Evolutionary conservation across 2,888 invertebrate species (phyloP).

Genomic region (Synanthedon formicaeformis): DNA sequence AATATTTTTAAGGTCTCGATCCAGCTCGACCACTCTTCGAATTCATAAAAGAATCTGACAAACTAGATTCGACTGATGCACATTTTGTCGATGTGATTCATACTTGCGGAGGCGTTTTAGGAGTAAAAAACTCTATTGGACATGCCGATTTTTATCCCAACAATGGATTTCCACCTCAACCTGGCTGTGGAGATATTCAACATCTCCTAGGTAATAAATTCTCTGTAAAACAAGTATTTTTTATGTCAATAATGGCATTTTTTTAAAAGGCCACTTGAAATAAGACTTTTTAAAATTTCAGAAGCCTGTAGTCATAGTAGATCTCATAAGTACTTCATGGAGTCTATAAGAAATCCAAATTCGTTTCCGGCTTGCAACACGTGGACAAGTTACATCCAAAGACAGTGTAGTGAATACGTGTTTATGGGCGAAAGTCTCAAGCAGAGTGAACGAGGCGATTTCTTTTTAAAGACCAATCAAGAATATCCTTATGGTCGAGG

Average conservation of each 20-base stretch:
- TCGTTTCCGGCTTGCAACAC: conserved; percentile 69
- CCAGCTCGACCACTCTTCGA: conserved; percentile 78
- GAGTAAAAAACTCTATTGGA: conserved; percentile 72
- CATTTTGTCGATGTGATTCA: conserved; percentile 74
- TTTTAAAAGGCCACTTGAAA: neutral
- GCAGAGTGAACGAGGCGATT: conserved; percentile 58
- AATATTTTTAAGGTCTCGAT: conserved; percentile 67
- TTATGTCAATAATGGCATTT: neutral
- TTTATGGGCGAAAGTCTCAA: conserved; percentile 68
- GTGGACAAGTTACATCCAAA: conserved; percentile 38
- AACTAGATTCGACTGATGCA: conserved; percentile 72
- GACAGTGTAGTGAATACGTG: conserved; percentile 21
- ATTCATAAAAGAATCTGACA: conserved; percentile 65
- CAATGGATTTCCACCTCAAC: conserved; percentile 74
- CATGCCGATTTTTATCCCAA: conserved; percentile 79
- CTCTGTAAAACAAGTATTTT: neutral
- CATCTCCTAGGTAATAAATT: conserved; percentile 23
- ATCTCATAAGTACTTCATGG: conserved; percentile 71
- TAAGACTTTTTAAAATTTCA: conserved; percentile 18
- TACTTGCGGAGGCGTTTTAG: conserved; percentile 77
- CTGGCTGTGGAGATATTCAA: conserved; percentile 70
- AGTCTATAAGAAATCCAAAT: conserved; percentile 66
- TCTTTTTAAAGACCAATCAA: conserved; percentile 69
- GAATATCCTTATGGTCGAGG: conserved; percentile 9
- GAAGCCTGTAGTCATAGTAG: conserved; percentile 78